Base-by-base conservation (phyloP, 1,140 invertebrate genomes). In the Lycorma delicatula region DNA sequence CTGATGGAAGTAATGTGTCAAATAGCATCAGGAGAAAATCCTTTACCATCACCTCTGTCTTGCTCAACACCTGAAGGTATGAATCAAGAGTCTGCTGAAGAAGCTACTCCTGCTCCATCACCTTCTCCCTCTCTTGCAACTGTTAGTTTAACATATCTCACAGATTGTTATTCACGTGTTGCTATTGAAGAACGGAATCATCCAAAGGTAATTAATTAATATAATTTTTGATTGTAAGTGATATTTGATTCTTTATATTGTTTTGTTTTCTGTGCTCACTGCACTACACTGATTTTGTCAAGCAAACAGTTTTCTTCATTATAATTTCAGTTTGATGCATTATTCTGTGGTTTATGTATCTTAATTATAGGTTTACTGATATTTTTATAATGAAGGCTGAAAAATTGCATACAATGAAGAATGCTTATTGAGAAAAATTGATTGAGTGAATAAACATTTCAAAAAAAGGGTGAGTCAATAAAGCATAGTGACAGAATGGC, bases 101-200 rank as follows among this genome's bases (percentile, higher is more conserved):
- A 65, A 49, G 61, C 56, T 65, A 68, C 59, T 52, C 62, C 61
- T 41, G 66, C 60, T 7, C 58, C 66, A 64, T 59, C 68, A 56
- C 56, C 64, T 26, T 50, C 64, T 58, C 62, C 65, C 60, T 62
- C 67, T 66, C 62, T 31, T 59, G 76, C 48, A 11, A 34, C 29
- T 12, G 46, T 67, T 60, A 67, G 74, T 57, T 65, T 86, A 47
- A 71, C 73, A 54, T 86, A 85, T 68, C 70, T 81, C 56, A 69
- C 84, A 62, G 79, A 82, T 63, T 84, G 80, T 60, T 87, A 86
- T 68, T 77, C 78, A n/a, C 78, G 83, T 62, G 79, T 85, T 7
- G 78, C 78, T 36, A 62, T 80, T 1, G 84, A 87, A 65, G 84
- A 86, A 67, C 75, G 80, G 62, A 83, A 84, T 69, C 75, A 86